phyloP scores from a whole-genome alignment of 2,113 vertebrate genomes.

The Bettongia penicillata region DNA sequence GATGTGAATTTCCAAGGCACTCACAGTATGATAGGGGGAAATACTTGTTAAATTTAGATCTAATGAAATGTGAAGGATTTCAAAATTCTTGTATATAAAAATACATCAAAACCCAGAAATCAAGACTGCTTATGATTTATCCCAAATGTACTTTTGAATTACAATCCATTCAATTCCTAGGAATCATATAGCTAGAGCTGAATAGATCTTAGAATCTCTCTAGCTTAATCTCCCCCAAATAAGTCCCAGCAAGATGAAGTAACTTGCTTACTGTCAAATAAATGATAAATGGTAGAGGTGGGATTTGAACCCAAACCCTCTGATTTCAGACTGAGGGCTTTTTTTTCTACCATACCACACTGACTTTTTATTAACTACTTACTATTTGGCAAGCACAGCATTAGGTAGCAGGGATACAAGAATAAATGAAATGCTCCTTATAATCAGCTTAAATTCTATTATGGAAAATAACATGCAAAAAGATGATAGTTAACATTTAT shows the following conservation, averaged over 20 bases:
- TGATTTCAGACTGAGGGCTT: background rate
- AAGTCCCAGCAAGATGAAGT: background rate
- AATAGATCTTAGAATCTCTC: background rate
- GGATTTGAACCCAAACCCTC: background rate
- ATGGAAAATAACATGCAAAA: background rate
- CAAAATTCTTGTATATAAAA: background rate
- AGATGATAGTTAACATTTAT: background rate
- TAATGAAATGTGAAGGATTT: background rate
- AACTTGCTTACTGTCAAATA: background rate
- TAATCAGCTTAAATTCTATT: background rate
- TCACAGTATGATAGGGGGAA: background rate
- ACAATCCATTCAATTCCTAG: background rate
- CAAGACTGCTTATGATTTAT: conserved; percentile 6
- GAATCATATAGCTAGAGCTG: background rate
- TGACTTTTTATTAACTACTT: background rate
- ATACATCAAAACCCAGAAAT: background rate
- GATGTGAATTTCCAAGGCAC: conserved; percentile 29
- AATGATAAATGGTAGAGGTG: background rate
- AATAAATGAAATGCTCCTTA: background rate
- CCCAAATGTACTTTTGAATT: background rate
- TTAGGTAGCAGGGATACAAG: background rate
- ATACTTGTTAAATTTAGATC: background rate
- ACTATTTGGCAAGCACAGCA: background rate
- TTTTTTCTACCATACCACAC: background rate
- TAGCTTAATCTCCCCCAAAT: background rate